Percentiles rank a stretch among this genome's conserved stretches.
Evolutionary conservation across 2,888 invertebrate genomes (phyloP).

Genomic region (Nipponacmea schrenckii): DNA sequence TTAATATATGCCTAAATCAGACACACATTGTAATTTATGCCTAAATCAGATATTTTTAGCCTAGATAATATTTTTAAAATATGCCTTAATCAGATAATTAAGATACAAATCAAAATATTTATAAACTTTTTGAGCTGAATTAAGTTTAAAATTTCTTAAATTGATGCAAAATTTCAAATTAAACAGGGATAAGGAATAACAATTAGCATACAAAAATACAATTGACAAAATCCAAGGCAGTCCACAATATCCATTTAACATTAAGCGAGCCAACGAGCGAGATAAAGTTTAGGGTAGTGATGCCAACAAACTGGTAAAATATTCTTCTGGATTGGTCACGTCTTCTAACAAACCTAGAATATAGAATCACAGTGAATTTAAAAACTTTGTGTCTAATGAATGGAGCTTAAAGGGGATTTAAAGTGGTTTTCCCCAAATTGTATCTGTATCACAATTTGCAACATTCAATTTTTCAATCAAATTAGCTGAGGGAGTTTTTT

Average conservation of each 20-base stretch:
- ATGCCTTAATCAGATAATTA: no score
- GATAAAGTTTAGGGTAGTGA: slow-evolving; percentile 38
- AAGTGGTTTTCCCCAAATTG: no score
- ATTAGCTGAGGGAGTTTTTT: no score
- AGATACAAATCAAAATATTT: not conserved
- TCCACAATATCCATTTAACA: not conserved
- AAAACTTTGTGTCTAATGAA: not conserved
- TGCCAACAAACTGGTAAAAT: slow-evolving; percentile 71
- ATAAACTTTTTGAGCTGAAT: not conserved
- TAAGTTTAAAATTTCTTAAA: no score
- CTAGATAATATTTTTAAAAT: no score
- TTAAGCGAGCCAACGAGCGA: not conserved
- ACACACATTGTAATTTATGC: no score
- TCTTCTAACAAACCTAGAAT: slow-evolving; percentile 76
- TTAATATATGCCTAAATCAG: no score
- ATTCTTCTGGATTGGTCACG: slow-evolving; percentile 76
- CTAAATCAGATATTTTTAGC: no score
- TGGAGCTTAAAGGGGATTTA: no score
- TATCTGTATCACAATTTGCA: not conserved
- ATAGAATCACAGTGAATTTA: slow-evolving; percentile 30
- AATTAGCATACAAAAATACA: not conserved
- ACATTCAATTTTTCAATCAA: not conserved
- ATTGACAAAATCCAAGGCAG: not conserved
- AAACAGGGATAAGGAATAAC: no score
- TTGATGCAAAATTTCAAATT: not conserved